Base-by-base conservation (phyloP, 2,113 vertebrate genomes). In the Reinhardtius hippoglossoides region DNA sequence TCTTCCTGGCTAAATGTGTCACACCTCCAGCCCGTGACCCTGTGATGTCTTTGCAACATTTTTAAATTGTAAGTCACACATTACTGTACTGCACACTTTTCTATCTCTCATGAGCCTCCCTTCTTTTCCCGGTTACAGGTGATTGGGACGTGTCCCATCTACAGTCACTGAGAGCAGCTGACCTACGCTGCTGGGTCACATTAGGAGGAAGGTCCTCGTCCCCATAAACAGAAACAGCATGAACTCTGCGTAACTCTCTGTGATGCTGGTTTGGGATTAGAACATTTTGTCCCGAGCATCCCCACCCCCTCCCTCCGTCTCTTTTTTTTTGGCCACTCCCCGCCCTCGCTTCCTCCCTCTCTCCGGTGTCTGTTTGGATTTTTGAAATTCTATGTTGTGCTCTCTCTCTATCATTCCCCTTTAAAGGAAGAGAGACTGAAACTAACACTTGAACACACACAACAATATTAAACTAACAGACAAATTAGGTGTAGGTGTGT, bases 231-330 rank as follows among this genome's bases (percentile, higher is more conserved):
- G 64, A 79, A 83, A 87, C 84, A 81, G 82, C 76, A 69, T 78
- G 84, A 82, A 75, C 69, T 75, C 76, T 46, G 26, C 71, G 71
- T 61, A 74, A 72, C 50, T 66, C 27, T 76, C 44, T 82, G 67
- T 78, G 71, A 82, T 80, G 76, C 21, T 73, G 71, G 54, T 77
- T 70, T 80, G 54, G 73, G 81, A 87, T 89, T 80, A 81, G 89
- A 82, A 90, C 87, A 88, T 88, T 91, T 80, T 90, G 89, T 92
- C 85, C 88, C 75, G 48, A 74, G 77, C 74, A 87, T 76, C 76
- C 61, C 81, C 74, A 21, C 59, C 35, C 54, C 61, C 81, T 66
- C 55, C 60, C 54, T 61, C 74, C 26, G 14, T 69, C 37, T 71
- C 20, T 16, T 7, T 13, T 10, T 40, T 14, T 23, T 60, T 55